Evolutionary conservation across 1,140 invertebrate genomes (phyloP).

Genomic region (Pseudomyrmex dendroicus): DNA sequence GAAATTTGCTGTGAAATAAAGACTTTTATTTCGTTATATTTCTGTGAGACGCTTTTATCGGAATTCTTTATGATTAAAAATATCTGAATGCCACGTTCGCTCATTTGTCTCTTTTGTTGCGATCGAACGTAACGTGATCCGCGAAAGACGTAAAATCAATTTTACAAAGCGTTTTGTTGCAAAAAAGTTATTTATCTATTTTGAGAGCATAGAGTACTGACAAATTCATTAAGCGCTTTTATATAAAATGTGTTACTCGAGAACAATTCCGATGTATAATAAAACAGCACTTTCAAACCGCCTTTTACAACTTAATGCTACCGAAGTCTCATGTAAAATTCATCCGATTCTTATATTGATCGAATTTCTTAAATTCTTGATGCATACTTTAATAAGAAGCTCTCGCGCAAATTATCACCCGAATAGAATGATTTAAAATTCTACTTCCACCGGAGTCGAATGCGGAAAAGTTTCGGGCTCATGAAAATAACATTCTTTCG

Average conservation of each 20-base stretch:
- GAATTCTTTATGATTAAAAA: not conserved
- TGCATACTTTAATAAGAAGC: conserved; percentile 59
- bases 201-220: conserved; percentile 11
- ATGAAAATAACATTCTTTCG: conserved; percentile 55
- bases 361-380: conserved; percentile 59
- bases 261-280: conserved; percentile 5
- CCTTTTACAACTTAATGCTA: conserved; percentile 45
- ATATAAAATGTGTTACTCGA: not conserved
- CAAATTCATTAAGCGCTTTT: conserved; percentile 63
- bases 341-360: conserved; percentile 57
- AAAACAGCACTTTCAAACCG: conserved; percentile 28
- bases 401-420: conserved; percentile 54
- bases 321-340: conserved; percentile 56
- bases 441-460: conserved; percentile 21
- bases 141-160: conserved; percentile 26
- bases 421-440: conserved; percentile 57
- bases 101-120: conserved; percentile 2
- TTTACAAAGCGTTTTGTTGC: not conserved
- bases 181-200: conserved; percentile 6
- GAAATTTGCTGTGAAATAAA: not conserved
- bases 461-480: conserved; percentile 50
- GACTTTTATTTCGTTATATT: not conserved
- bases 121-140: not conserved
- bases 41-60: not conserved
- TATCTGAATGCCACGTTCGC: not conserved